Conservation (phyloP, 1,140 invertebrate genomes). For the Colletes gigas region DNA sequence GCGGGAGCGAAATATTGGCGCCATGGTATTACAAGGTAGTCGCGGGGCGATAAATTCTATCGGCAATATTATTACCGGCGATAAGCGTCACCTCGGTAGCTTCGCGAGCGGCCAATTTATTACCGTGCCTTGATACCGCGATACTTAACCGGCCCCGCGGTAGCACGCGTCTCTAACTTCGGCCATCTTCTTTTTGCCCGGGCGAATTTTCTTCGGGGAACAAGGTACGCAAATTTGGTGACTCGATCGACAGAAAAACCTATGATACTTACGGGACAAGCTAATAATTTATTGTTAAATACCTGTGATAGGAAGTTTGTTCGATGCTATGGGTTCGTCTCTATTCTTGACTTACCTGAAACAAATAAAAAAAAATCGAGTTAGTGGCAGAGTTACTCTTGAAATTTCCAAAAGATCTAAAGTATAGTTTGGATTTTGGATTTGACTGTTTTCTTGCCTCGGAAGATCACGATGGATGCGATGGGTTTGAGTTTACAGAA, state of each 20-base stretch:
- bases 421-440: too few species aligned
- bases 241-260: too few species aligned
- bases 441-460: too few species aligned
- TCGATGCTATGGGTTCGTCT: too few species aligned
- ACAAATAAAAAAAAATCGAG: too few species aligned
- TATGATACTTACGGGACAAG: too few species aligned
- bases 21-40: slow-evolving; percentile 3
- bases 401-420: too few species aligned
- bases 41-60: slow-evolving; percentile 21
- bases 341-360: too few species aligned
- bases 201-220: too few species aligned
- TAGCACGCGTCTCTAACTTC: not conserved
- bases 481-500: not conserved
- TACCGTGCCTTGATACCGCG: slow-evolving; percentile 40
- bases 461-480: not conserved
- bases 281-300: too few species aligned
- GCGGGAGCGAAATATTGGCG: slow-evolving; percentile 28
- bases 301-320: too few species aligned
- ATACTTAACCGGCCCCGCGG: slow-evolving; percentile 34
- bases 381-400: too few species aligned
- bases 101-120: slow-evolving; percentile 28
- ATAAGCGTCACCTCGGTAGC: slow-evolving; percentile 13
- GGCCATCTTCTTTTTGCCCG: slow-evolving; percentile 7
- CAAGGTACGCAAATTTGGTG: not conserved
- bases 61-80: slow-evolving; percentile 29